Percentiles rank a stretch among this genome's conserved stretches.
phyloP scores from a whole-genome alignment of 2,888 invertebrate species.

The Andrena camellia region DNA sequence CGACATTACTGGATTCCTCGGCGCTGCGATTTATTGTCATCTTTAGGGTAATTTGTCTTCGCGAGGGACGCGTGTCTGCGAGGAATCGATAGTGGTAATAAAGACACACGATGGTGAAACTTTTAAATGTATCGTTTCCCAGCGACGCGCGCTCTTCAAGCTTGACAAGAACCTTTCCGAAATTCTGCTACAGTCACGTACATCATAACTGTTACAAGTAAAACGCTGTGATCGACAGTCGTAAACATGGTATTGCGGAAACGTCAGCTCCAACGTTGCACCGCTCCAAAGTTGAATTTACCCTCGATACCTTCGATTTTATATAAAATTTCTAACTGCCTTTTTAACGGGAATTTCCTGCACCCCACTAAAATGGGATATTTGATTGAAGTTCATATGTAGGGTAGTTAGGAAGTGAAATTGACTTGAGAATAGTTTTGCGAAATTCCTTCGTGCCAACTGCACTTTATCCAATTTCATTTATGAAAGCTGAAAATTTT shows the following conservation, averaged over 20 bases:
- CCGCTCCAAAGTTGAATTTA: too few relatives aligned
- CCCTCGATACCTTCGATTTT: too few relatives aligned
- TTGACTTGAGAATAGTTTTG: not conserved
- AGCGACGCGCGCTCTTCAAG: not conserved
- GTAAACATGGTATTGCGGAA: not conserved
- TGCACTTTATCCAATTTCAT: not conserved
- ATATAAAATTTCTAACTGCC: too few relatives aligned
- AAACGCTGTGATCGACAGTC: not conserved
- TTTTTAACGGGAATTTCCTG: too few relatives aligned
- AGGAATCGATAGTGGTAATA: conserved; percentile 17
- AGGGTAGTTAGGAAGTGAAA: not conserved
- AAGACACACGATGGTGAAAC: not conserved
- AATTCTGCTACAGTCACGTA: not conserved
- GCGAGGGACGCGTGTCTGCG: not conserved
- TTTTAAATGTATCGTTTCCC: not conserved
- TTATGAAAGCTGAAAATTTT: not conserved
- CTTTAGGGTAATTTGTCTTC: conserved; percentile 20
- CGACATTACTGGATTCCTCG: conserved; percentile 13
- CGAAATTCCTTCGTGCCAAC: not conserved
- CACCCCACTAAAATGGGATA: too few relatives aligned
- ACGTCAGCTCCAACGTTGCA: too few relatives aligned
- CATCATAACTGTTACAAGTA: not conserved
- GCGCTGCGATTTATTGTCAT: conserved; percentile 25
- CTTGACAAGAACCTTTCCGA: not conserved
- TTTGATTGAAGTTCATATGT: not conserved